Conservation (phyloP, 2,888 invertebrate genomes). For the Rhaphigaster nebulosa region DNA sequence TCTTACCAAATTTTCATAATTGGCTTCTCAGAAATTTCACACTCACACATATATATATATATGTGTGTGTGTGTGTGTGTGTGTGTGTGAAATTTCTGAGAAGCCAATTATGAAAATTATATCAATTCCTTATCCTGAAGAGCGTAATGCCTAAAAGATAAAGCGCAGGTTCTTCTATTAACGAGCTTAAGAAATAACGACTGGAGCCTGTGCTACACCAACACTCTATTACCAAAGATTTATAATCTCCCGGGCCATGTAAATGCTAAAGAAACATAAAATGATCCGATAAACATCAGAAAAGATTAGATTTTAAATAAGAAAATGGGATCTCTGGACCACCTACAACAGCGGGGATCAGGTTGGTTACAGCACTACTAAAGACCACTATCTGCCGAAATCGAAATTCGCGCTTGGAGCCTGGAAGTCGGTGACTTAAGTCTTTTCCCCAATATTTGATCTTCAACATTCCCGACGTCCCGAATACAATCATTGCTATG, state of each 20-base stretch:
- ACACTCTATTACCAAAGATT: conserved; percentile 34
- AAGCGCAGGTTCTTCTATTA: conserved; percentile 16
- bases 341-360: neutral
- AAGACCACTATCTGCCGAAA: neutral
- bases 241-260: neutral
- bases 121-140: neutral
- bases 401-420: neutral
- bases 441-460: neutral
- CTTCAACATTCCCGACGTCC: too few species aligned
- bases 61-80: too few species aligned
- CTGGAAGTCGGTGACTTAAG: neutral
- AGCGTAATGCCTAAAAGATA: conserved; percentile 5
- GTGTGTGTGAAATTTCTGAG: too few species aligned
- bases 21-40: too few species aligned
- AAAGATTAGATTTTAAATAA: conserved; percentile 43
- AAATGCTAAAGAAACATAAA: conserved; percentile 42
- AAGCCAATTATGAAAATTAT: neutral
- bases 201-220: neutral
- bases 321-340: neutral
- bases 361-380: neutral
- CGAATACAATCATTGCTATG: too few species aligned
- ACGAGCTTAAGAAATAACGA: neutral
- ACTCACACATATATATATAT: too few species aligned
- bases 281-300: conserved; percentile 35
- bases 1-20: too few species aligned